phyloP scores from a whole-genome alignment of 2,797 vertebrate species.

The Crocidura indochinensis region DNA sequence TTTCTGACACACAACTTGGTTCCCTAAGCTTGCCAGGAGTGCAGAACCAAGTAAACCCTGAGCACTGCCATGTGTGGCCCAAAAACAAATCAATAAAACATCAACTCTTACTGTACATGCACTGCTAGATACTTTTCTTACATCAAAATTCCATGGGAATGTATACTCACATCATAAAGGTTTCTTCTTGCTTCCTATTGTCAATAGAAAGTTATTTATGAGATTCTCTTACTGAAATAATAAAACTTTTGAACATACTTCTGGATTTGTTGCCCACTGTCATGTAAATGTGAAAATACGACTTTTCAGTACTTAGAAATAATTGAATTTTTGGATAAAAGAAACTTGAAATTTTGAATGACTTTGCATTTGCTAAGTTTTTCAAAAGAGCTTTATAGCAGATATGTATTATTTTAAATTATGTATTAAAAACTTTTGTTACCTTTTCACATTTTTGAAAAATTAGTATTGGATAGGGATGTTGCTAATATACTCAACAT shows the following conservation, averaged over 20 bases:
- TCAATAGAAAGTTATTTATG: slow-evolving; percentile 34
- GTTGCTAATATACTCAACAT: slow-evolving; percentile 27
- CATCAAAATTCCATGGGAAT: slow-evolving; percentile 61
- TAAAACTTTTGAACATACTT: slow-evolving; percentile 33
- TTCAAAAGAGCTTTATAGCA: slow-evolving; percentile 62
- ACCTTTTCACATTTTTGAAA: slow-evolving; percentile 1
- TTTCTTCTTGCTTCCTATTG: slow-evolving; percentile 11
- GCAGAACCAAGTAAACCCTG: too few relatives aligned
- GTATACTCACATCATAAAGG: slow-evolving; percentile 52
- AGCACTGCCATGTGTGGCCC: too few relatives aligned
- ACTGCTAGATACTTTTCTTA: slow-evolving; percentile 24
- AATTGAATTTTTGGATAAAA: slow-evolving; percentile 50
- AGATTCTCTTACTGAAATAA: slow-evolving; percentile 43
- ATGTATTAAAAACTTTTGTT: slow-evolving; percentile 58
- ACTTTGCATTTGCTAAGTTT: slow-evolving; percentile 49
- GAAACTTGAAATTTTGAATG: slow-evolving; percentile 63
- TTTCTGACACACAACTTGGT: too few relatives aligned
- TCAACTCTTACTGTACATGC: not conserved
- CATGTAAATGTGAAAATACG: slow-evolving; percentile 7
- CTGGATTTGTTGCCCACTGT: slow-evolving; percentile 25
- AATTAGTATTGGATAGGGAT: slow-evolving; percentile 43
- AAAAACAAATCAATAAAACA: too few relatives aligned
- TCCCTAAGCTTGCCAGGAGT: too few relatives aligned
- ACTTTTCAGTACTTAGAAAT: slow-evolving; percentile 47
- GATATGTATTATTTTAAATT: slow-evolving; percentile 42